Base-by-base conservation (phyloP, 1,140 invertebrate species). In the Macrostomum lignano region DNA sequence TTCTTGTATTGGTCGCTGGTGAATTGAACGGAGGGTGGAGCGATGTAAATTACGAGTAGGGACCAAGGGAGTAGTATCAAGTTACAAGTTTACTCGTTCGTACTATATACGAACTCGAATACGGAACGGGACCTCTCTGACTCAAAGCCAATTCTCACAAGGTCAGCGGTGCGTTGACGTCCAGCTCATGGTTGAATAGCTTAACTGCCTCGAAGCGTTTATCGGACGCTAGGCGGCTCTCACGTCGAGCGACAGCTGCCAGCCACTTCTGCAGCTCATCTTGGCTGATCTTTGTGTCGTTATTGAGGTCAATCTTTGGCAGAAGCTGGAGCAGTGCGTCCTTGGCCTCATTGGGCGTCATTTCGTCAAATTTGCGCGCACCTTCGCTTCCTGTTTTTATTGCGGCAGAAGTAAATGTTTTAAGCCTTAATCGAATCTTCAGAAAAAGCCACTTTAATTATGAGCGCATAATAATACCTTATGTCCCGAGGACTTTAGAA, bases 231-330 rank as follows among this genome's bases (percentile, higher is more conserved):
- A n/a, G 23, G 23, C 9, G 23, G n/a, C 20, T 30, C 9, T 17
- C 28, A 6, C 6, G 20, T 20, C 20, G 15, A 17, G 20, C 10
- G 28, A 20, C 15, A 30, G 6, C 28, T 17, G 32, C 14, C 24
- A 24, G 93, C 84, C 86, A 94, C 36, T 78, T 72, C 55, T 81
- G 78, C 1, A 96, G 55, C 58, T 98, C 88, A 31, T 75, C 68
- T 36, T 74, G 64, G 0, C 70, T 69, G 0, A 94, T 66, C 41
- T 68, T 70, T 1, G 74, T 75, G 64, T 94, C 78, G 9, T 68
- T 67, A 50, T 93, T 68, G 25, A 45, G 45, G 52, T 96, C 86
- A 43, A 94, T 94, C 61, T 79, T 81, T 47, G 84, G 76, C 1
- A 86, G 73, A 46, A 96, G 86, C 45, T 81, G 56, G n/a, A n/a